A percentile compares a stretch with the other conserved stretches of the same genome.
Conservation (phyloP, 35 echinoderm and acorn worm species). For the Diadema setosum region DNA sequence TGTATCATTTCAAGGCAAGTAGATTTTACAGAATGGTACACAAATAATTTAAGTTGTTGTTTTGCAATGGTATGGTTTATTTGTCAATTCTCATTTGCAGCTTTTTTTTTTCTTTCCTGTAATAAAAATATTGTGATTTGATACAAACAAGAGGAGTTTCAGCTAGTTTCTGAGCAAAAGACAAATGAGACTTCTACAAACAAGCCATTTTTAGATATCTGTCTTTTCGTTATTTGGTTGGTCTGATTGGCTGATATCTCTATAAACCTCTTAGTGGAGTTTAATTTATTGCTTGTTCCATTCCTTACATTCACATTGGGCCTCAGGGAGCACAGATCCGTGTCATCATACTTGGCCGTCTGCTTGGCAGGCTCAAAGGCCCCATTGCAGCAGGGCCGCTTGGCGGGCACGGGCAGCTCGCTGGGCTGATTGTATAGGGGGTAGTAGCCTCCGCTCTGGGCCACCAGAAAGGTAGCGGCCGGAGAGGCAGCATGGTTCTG, state of each 20-base stretch:
- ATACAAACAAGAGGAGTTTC: background rate
- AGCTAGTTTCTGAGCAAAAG: background rate
- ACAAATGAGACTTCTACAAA: background rate
- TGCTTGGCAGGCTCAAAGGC: background rate
- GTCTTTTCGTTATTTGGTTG: background rate
- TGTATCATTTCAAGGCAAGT: too few relatives aligned
- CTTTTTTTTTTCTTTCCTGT: background rate
- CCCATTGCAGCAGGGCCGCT: background rate
- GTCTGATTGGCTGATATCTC: background rate
- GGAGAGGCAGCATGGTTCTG: too few relatives aligned
- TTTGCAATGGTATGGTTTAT: too few relatives aligned
- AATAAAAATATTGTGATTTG: background rate
- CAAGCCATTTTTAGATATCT: too few relatives aligned
- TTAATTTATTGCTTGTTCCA: background rate
- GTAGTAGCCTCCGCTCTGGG: background rate
- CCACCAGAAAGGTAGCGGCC: background rate
- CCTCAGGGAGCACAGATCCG: background rate
- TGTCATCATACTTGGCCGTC: background rate
- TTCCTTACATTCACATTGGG: background rate
- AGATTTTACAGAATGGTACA: too few relatives aligned
- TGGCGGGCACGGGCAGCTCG: background rate
- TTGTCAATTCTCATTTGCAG: too few relatives aligned
- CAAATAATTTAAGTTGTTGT: too few relatives aligned
- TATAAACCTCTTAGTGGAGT: background rate
- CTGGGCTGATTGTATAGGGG: background rate